Conservation (phyloP, 2,113 vertebrate genomes). For the Elachura formosa region DNA sequence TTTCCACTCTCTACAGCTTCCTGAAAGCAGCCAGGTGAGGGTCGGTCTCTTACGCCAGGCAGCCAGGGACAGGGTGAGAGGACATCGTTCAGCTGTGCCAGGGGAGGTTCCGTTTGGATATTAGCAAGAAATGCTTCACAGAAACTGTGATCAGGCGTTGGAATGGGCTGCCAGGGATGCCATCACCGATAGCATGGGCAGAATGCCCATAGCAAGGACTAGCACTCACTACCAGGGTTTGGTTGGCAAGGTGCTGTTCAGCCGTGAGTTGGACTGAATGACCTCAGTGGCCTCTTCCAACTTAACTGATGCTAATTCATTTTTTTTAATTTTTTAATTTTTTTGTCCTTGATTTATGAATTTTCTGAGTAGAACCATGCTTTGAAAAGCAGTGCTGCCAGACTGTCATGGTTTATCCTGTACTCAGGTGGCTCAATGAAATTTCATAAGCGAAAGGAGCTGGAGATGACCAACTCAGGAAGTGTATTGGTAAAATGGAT, state of each 20-base stretch:
- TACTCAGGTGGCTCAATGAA: not conserved
- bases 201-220: no score
- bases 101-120: not conserved
- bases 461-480: not conserved
- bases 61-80: not conserved
- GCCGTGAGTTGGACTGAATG: not conserved
- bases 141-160: not conserved
- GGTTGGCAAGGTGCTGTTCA: fast-evolving
- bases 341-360: not conserved
- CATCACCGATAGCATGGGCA: no score
- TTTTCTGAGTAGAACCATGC: not conserved
- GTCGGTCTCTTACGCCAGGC: not conserved
- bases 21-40: no score
- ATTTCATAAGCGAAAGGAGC: not conserved
- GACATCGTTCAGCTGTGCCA: no score
- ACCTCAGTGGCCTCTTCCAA: not conserved
- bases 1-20: fast-evolving
- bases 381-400: not conserved
- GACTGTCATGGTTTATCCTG: fast-evolving
- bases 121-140: no score
- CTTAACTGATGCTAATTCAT: no score
- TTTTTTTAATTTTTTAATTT: not conserved
- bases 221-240: not conserved
- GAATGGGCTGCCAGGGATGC: not conserved
- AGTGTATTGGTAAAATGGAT: not conserved